Base-by-base conservation (phyloP, 2,797 vertebrate species). In the Etheostoma nigrum region DNA sequence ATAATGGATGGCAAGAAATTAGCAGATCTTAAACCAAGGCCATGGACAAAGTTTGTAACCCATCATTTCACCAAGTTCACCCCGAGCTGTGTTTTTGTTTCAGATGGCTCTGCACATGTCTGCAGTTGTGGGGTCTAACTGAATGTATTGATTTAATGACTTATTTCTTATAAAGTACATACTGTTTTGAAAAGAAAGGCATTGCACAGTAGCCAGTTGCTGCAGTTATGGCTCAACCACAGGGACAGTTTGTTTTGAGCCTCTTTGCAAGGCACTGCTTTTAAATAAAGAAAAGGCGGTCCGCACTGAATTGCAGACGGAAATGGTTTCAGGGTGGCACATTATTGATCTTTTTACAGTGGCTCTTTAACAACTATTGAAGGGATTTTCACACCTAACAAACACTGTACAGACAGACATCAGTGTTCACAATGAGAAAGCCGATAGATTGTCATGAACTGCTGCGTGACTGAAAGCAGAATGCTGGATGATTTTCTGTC, bases 191-290 rank as follows among this genome's bases (percentile, higher is more conserved):
- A 30, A 30, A 30, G 30, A 30, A 30, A 30, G 30, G 30, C 30
- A 30, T 27, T 27, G 15, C 19, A 33, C 11, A 30, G 4, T 7
- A 36, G 33, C 45, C 25, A 30, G 48, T 19, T 59, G 25, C 18
- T 51, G 19, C 23, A 15, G 30, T 30, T 53, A 19, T n/a, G 25
- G 3, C 5, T 57, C 62, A 55, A n/a, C 30, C 27, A 30, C 21
- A 81, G 40, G 40, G 27, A 64, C 19, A 10, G 30, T 70, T 70
- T 66, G 49, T 57, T 65, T 55, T 33, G 27, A 45, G 42, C 49
- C 44, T 61, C 18, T 74, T 33, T 40, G 16, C 16, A 59, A 74
- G 36, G 30, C 9, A 1, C n/a, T 15, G n/a, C 19, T 62, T 67
- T 74, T 45, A 48, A 27, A 73, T 68, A 57, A 63, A 45, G 54